A percentile compares a stretch with the other conserved stretches of the same genome.
phyloP scores from a whole-genome alignment of 2,888 invertebrate genomes.

The Microctonus hyperodae region DNA sequence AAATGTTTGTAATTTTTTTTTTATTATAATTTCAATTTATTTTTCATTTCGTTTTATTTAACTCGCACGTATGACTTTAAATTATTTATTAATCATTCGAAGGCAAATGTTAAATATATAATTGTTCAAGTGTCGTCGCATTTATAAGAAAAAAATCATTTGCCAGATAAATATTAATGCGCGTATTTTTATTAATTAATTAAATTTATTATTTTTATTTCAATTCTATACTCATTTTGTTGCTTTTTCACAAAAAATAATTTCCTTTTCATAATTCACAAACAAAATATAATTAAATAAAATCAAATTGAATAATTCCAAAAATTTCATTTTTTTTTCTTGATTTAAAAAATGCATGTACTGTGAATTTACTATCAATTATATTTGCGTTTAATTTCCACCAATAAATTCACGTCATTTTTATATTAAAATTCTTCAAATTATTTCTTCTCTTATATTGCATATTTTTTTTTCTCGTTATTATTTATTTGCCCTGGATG shows the following conservation, averaged over 20 bases:
- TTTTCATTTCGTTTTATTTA: background rate
- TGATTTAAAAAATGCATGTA: background rate
- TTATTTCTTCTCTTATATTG: background rate
- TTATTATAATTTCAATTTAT: background rate
- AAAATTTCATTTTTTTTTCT: background rate
- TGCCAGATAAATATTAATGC: background rate
- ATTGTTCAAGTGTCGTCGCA: constrained; percentile 28
- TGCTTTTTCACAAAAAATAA: background rate
- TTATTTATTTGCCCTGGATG: constrained; percentile 15
- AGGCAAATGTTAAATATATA: constrained; percentile 17
- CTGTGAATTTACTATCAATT: background rate
- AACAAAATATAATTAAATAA: background rate
- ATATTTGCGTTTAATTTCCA: background rate
- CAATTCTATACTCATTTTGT: background rate
- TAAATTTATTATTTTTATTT: background rate
- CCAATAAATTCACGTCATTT: background rate
- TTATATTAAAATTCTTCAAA: too few relatives aligned
- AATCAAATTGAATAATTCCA: too few relatives aligned
- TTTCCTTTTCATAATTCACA: background rate
- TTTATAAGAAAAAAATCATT: constrained; percentile 38
- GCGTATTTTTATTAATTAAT: background rate
- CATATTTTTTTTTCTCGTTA: background rate
- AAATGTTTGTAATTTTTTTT: background rate
- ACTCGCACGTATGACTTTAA: background rate
- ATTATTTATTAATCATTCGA: background rate